Percentiles rank a stretch among this genome's conserved stretches.
phyloP scores from a whole-genome alignment of 2,113 vertebrate genomes.

The Phyllopteryx taeniolatus region DNA sequence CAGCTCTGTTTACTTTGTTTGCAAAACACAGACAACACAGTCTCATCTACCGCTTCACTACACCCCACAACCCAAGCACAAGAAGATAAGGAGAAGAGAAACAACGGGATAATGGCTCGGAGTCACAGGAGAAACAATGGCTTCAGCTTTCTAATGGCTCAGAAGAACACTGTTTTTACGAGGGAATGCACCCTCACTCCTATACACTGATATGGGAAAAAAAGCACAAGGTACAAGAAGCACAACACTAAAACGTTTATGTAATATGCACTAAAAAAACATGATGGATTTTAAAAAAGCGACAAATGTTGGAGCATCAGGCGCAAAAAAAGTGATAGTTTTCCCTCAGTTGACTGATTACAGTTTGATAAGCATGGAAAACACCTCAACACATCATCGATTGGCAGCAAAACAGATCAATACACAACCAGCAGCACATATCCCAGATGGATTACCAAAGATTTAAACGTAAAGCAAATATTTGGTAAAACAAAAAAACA shows the following conservation, averaged over 20 bases:
- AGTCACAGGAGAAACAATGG: constrained; percentile 51
- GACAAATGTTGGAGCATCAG: constrained; percentile 69
- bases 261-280: constrained; percentile 48
- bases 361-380: constrained; percentile 74
- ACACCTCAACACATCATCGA: constrained; percentile 75
- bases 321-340: constrained; percentile 73
- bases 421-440: constrained; percentile 57
- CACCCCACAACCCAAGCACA: constrained; percentile 24
- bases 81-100: constrained; percentile 39
- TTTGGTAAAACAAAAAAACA: constrained; percentile 3
- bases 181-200: constrained; percentile 50
- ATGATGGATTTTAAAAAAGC: constrained; percentile 62
- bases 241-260: constrained; percentile 3
- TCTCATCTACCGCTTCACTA: constrained; percentile 33
- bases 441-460: constrained; percentile 36
- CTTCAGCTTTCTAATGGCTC: constrained; percentile 44
- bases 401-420: constrained; percentile 75
- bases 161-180: constrained; percentile 41
- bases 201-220: constrained; percentile 18
- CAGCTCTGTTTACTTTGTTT: constrained; percentile 36
- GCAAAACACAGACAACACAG: constrained; percentile 45
- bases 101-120: constrained; percentile 37
- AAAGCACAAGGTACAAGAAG: constrained; percentile 32
- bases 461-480: background rate
- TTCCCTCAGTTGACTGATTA: constrained; percentile 77